Conservation (phyloP, 1,140 invertebrate species). For the Galleria mellonella region DNA sequence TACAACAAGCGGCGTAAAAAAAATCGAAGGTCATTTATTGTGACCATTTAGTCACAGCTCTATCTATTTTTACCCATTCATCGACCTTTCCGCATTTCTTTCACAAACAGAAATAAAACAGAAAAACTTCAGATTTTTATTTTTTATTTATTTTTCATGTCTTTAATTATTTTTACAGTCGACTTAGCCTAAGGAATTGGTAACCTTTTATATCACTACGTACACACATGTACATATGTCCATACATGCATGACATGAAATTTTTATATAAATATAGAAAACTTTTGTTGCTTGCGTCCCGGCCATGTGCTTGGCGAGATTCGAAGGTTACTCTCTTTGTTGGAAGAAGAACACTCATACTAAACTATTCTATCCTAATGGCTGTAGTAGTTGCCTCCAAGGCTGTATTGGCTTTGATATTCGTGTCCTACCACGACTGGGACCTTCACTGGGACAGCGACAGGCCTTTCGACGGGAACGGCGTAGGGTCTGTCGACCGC, state of each 20-base stretch:
- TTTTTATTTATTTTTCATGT: slow-evolving; percentile 39
- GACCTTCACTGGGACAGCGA: slow-evolving; percentile 76
- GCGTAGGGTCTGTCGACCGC: slow-evolving; percentile 65
- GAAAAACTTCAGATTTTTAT: slow-evolving; percentile 25
- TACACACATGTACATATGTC: slow-evolving; percentile 55
- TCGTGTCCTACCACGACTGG: slow-evolving; percentile 52
- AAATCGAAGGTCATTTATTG: slow-evolving; percentile 31
- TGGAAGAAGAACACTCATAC: slow-evolving; percentile 32
- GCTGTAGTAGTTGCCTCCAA: slow-evolving; percentile 67
- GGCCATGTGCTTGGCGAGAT: slow-evolving; percentile 42
- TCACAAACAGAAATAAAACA: slow-evolving; percentile 24
- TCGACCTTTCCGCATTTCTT: slow-evolving; percentile 10
- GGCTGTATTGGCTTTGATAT: slow-evolving; percentile 31
- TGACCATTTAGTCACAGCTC: slow-evolving; percentile 11
- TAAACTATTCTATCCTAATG: slow-evolving; percentile 57
- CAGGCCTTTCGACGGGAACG: slow-evolving; percentile 74
- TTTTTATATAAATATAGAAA: slow-evolving; percentile 60
- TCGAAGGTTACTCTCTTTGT: slow-evolving; percentile 18
- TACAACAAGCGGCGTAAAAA: slow-evolving; percentile 8
- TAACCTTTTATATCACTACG: slow-evolving; percentile 67
- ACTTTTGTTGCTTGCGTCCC: slow-evolving; percentile 58
- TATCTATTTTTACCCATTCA: slow-evolving; percentile 7
- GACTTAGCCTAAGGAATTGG: slow-evolving; percentile 64
- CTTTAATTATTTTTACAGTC: slow-evolving; percentile 54
- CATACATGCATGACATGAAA: slow-evolving; percentile 60